These are phyloP conservation scores for Apotomis capreana DNA, from an alignment of 2,888 invertebrate species.

Conservation along the genomic window DNA sequence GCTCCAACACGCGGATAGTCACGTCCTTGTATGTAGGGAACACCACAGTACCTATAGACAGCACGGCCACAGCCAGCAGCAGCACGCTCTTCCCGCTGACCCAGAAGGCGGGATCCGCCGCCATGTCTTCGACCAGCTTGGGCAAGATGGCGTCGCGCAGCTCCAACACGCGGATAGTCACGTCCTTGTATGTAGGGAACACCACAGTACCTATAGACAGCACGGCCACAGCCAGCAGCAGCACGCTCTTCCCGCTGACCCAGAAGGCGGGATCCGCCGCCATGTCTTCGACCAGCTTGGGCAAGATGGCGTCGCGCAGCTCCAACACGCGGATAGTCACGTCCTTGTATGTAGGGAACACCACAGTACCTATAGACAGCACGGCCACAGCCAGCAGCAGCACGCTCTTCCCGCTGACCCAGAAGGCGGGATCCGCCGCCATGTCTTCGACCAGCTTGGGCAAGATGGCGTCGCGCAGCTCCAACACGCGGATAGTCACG, in stretches of 20 bases:
- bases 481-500: too few species aligned
- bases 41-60: slow-evolving; percentile 79
- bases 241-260: slow-evolving; percentile 86
- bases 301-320: slow-evolving; percentile 83
- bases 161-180: too few species aligned
- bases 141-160: slow-evolving; percentile 84
- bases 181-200: too few species aligned
- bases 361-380: slow-evolving; percentile 80
- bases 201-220: slow-evolving; percentile 80
- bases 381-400: slow-evolving; percentile 88
- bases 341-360: neutral
- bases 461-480: slow-evolving; percentile 82
- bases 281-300: slow-evolving; percentile 82
- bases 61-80: slow-evolving; percentile 86
- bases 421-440: slow-evolving; percentile 83
- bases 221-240: slow-evolving; percentile 87
- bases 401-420: slow-evolving; percentile 87
- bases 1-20: too few species aligned
- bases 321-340: too few species aligned
- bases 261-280: slow-evolving; percentile 85
- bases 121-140: slow-evolving; percentile 81
- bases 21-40: too few species aligned
- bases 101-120: slow-evolving; percentile 86
- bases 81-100: slow-evolving; percentile 86
- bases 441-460: slow-evolving; percentile 83